Conservation (phyloP, 2,888 invertebrate species). For the Chorisops tibialis region DNA sequence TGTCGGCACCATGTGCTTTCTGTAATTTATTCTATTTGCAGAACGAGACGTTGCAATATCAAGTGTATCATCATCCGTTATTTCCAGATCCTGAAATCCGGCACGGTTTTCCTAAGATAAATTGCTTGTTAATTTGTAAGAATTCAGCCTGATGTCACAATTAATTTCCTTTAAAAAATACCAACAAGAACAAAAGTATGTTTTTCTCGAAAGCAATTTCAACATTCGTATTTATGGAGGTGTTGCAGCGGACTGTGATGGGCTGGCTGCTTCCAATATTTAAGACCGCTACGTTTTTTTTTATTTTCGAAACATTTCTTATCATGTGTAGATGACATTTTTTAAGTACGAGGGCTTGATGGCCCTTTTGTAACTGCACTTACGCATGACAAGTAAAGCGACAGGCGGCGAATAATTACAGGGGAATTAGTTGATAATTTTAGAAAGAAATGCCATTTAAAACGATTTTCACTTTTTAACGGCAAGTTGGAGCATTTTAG, state of each 20-base stretch:
- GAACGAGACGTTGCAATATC: slow-evolving; percentile 28
- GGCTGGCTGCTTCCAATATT: too few species aligned
- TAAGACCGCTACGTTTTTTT: too few species aligned
- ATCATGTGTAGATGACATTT: too few species aligned
- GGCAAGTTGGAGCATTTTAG: too few species aligned
- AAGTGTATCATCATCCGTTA: neutral
- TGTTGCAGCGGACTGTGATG: too few species aligned
- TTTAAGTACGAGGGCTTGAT: too few species aligned
- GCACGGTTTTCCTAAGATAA: slow-evolving; percentile 19
- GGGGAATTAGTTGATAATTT: slow-evolving; percentile 24
- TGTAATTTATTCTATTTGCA: slow-evolving; percentile 26
- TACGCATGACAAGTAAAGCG: too few species aligned
- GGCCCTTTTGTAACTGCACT: too few species aligned
- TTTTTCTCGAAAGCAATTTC: neutral
- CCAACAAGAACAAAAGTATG: neutral
- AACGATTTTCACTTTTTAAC: slow-evolving; percentile 4
- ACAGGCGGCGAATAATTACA: too few species aligned
- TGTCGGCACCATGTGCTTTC: too few species aligned
- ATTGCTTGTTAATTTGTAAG: slow-evolving; percentile 35
- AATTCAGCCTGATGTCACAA: slow-evolving; percentile 33
- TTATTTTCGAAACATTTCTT: too few species aligned
- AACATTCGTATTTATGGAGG: too few species aligned
- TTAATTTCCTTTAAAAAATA: slow-evolving; percentile 29
- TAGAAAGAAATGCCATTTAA: slow-evolving; percentile 5
- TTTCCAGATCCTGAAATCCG: neutral